These are phyloP conservation scores for Podarcis siculus DNA, from an alignment of 2,797 vertebrate genomes.

Conservation along the genomic window DNA sequence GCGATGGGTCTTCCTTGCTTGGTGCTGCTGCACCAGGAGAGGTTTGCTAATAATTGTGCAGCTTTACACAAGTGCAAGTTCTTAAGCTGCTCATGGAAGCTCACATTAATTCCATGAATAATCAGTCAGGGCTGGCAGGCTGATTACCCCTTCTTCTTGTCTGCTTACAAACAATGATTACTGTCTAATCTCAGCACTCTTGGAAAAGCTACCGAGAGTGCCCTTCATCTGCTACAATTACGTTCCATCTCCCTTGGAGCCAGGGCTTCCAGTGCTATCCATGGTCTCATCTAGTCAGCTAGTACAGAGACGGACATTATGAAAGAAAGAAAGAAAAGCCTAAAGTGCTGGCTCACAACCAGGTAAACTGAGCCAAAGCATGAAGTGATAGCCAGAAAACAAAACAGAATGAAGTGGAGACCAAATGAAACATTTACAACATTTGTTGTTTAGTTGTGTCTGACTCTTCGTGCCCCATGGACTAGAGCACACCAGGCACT, in stretches of 20 bases:
- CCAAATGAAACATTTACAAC: not conserved
- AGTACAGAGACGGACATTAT: slow-evolving; percentile 61
- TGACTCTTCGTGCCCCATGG: too few species aligned
- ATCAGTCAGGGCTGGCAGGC: slow-evolving; percentile 59
- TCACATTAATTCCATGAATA: slow-evolving; percentile 72
- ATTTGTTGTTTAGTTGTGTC: too few species aligned
- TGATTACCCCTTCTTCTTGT: slow-evolving; percentile 74
- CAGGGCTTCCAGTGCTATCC: slow-evolving; percentile 61
- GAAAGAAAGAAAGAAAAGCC: slow-evolving; percentile 35
- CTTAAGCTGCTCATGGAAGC: slow-evolving; percentile 61
- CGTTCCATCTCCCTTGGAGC: slow-evolving; percentile 61
- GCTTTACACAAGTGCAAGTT: slow-evolving; percentile 8
- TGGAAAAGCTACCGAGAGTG: slow-evolving; percentile 62
- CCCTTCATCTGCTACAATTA: slow-evolving; percentile 74
- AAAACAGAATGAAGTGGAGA: not conserved
- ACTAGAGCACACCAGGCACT: too few species aligned
- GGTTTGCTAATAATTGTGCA: slow-evolving; percentile 56
- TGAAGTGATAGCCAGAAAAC: slow-evolving; percentile 34
- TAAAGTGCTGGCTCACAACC: slow-evolving; percentile 47
- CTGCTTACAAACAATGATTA: slow-evolving; percentile 78
- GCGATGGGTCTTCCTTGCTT: rapidly evolving
- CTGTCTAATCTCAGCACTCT: slow-evolving; percentile 73
- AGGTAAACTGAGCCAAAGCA: slow-evolving; percentile 40
- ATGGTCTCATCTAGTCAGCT: slow-evolving; percentile 57
- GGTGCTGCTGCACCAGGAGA: rapidly evolving